Conservation (phyloP, 2,888 invertebrate genomes). For the Drosophila pegasa region DNA sequence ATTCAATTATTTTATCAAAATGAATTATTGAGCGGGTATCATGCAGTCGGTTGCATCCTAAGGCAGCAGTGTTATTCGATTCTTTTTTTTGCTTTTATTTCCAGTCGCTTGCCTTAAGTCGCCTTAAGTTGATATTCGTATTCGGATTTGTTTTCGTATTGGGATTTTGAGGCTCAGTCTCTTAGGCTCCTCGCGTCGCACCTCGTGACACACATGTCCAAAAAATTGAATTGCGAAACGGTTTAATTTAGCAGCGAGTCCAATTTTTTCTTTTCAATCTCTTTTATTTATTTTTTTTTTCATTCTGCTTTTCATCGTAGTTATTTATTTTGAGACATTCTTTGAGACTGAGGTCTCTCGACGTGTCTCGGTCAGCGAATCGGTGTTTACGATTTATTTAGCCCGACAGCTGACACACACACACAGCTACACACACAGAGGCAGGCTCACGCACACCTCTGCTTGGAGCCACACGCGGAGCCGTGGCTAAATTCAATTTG, state of each 20-base stretch:
- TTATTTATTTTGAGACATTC: constrained; percentile 66
- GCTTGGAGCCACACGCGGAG: constrained; percentile 50
- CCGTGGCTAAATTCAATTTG: constrained; percentile 67
- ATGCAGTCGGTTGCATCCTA: not conserved
- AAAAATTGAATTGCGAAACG: constrained; percentile 70
- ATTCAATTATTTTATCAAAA: not conserved
- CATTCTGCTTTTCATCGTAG: constrained; percentile 26
- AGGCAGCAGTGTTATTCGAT: not conserved
- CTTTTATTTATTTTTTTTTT: constrained; percentile 29
- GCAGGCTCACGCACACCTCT: constrained; percentile 1
- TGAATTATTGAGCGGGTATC: not conserved
- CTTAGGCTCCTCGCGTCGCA: constrained; percentile 25
- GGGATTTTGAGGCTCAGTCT: constrained; percentile 10
- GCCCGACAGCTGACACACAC: constrained; percentile 49
- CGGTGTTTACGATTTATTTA: constrained; percentile 67
- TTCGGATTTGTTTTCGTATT: constrained; percentile 20
- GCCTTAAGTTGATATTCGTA: constrained; percentile 36
- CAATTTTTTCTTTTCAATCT: constrained; percentile 42
- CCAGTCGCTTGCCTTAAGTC: constrained; percentile 26
- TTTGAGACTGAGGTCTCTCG: constrained; percentile 40
- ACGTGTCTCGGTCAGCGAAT: constrained; percentile 50
- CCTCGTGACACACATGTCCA: constrained; percentile 72
- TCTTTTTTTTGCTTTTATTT: constrained; percentile 24
- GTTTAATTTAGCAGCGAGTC: constrained; percentile 64
- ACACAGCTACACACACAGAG: constrained; percentile 9